Evolutionary conservation across 1,140 invertebrate genomes (phyloP).

Genomic region (Dysdera silvatica): DNA sequence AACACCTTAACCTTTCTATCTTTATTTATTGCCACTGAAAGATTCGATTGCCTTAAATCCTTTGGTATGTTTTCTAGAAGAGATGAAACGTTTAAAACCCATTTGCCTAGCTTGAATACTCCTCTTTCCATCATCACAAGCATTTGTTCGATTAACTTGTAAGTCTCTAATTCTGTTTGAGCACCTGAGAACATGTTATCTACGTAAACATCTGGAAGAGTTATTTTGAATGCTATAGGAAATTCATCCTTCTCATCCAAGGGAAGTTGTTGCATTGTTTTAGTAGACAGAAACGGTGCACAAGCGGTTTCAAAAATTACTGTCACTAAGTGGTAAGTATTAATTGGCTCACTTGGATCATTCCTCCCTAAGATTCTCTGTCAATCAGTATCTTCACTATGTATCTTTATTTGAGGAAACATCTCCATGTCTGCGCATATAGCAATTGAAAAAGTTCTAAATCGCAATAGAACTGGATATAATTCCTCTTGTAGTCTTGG

Average conservation of each 20-base stretch:
- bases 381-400: background rate
- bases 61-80: background rate
- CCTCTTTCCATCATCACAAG: constrained; percentile 25
- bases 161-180: constrained; percentile 21
- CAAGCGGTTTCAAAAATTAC: constrained; percentile 39
- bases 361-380: constrained; percentile 32
- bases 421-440: background rate
- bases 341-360: constrained; percentile 22
- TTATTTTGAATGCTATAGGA: constrained; percentile 23
- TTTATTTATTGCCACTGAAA: background rate
- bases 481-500: background rate
- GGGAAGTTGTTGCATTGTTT: constrained; percentile 35
- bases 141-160: constrained; percentile 28
- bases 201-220: constrained; percentile 33
- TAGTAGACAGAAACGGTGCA: constrained; percentile 37
- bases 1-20: constrained; percentile 11
- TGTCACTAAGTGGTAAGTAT: constrained; percentile 36
- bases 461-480: background rate
- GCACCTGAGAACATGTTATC: constrained; percentile 36
- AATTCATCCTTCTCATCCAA: constrained; percentile 32
- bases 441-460: background rate
- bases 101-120: constrained; percentile 41
- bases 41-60: background rate
- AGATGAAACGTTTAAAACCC: constrained; percentile 37
- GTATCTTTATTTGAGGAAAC: background rate